Evolutionary conservation across 2,888 invertebrate species (phyloP), one percentile per base, ranked within the genome.

Genomic region (Dynastes maya): DNA sequence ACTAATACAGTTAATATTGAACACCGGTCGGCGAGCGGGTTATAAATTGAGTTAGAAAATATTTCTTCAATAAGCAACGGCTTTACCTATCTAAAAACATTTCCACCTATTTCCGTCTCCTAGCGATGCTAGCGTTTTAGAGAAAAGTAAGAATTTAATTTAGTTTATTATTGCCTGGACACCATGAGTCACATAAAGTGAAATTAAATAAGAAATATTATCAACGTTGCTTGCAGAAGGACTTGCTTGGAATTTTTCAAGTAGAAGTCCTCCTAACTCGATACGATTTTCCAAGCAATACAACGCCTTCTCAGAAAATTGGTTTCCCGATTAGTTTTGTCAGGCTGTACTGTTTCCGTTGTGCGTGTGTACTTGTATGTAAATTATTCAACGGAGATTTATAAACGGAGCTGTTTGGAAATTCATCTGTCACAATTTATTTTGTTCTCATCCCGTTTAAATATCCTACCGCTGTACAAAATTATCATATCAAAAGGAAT

Each of bases 231-330:
- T 22, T 55, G 49, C 74, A 45, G 63, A 64, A 61, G 61, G 49
- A 75, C 61, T 75, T 75, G 37, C 55, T 71, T n/a, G 65, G 65
- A 76, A 76, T 76, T 76, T 76, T 76, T 76, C 76, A 65, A 64
- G 76, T 65, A 76, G 65, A 76, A 76, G 64, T 76, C 65, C 76
- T 76, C 51, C 16, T 29, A 49, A n/a, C 65, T 64, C 64, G 51
- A 76, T 76, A 45, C 76, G 65, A 76, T 76, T 76, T 76, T 76
- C 76, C 76, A 64, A 63, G 76, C 64, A 76, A 65, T 76, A 65
- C 76, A 76, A 51, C 64, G 53, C 64, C 76, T 74, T 37, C 74
- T 49, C 37, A 49, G 51, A 76, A 76, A 76, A 64, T 76, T 51
- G 76, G 64, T 76, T 75, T 76, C 32, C 76, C 76, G 76, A 65